Base-by-base conservation (phyloP, 2,888 invertebrate species). In the Ectemnius cavifrons region DNA sequence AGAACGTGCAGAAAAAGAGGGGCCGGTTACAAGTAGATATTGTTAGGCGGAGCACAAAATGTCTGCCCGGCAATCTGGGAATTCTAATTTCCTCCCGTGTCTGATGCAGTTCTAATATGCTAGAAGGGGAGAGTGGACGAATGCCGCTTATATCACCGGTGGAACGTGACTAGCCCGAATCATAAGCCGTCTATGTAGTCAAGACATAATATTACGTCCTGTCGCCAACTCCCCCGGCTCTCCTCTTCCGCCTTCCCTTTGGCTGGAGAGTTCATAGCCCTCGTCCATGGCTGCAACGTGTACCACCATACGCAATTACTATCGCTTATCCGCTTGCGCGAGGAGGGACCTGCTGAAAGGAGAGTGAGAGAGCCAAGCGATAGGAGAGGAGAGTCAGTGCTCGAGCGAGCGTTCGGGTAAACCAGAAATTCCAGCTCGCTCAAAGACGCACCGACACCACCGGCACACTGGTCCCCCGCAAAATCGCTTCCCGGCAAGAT, bases 121-220 rank as follows among this genome's bases (percentile, higher is more conserved):
- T 16, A 0, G 52, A 5, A 52, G n/a, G 14, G 52, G 52, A 5
- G n/a, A 45, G 47, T 37, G 58, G 37, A 37, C 37, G 37, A 61
- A 57, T 67, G 60, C 46, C 59, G 23, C 18, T 59, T 60, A 57
- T 67, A 57, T 78, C 70, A 67, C 67, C 37, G 37, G 67, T 57
- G 27, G 65, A 62, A 77, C 62, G 46, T 27, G 77, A 65, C 68
- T 71, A 67, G 79, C 75, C 62, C 57, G 60, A 73, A 72, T 72
- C 68, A 64, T 73, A 79, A 73, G 72, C 65, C 64, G 59, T 52
- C 67, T 74, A 69, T 75, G 70, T 80, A 78, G 69, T 58, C 71
- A 56, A 57, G 71, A 71, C 74, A 71, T 76, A 78, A 76, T 72
- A 73, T 75, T 47, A 60, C 60, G 64, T 70, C 64, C 63, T 65